A percentile compares a stretch with the other conserved stretches of the same genome.
These are phyloP conservation scores for Caligus rogercresseyi DNA, from an alignment of 1,140 invertebrate species.

Conservation along the genomic window DNA sequence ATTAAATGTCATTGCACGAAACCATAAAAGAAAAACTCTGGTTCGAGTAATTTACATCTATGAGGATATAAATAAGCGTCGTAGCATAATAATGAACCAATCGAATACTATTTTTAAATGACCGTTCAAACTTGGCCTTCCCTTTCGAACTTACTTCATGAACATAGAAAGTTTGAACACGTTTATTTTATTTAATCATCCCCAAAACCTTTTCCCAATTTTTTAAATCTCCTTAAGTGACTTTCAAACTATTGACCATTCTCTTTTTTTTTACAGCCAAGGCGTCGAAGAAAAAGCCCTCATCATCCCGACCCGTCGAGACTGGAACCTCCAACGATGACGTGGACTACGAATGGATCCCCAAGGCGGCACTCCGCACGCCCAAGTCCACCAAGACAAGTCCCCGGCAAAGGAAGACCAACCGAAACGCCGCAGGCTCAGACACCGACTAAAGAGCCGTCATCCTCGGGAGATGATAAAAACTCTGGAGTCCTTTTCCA, in stretches of 20 bases:
- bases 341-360: conserved; percentile 94
- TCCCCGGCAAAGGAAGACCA: conserved; percentile 21
- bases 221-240: no score
- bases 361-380: conserved; percentile 54
- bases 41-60: no score
- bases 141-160: no score
- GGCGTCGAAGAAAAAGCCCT: conserved; percentile 33
- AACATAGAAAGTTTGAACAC: no score
- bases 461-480: not conserved
- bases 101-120: no score
- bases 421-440: conserved; percentile 22
- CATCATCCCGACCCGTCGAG: conserved; percentile 50
- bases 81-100: no score
- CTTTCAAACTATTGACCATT: not conserved
- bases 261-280: not conserved
- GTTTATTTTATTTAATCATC: no score
- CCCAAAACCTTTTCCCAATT: no score
- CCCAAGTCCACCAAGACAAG: conserved; percentile 25
- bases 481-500: not conserved
- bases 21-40: no score
- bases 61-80: no score
- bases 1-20: no score
- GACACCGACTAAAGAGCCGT: conserved; percentile 16
- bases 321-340: conserved; percentile 63
- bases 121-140: no score